Base-by-base conservation (phyloP, 2,797 vertebrate genomes). In the Vultur gryphus region DNA sequence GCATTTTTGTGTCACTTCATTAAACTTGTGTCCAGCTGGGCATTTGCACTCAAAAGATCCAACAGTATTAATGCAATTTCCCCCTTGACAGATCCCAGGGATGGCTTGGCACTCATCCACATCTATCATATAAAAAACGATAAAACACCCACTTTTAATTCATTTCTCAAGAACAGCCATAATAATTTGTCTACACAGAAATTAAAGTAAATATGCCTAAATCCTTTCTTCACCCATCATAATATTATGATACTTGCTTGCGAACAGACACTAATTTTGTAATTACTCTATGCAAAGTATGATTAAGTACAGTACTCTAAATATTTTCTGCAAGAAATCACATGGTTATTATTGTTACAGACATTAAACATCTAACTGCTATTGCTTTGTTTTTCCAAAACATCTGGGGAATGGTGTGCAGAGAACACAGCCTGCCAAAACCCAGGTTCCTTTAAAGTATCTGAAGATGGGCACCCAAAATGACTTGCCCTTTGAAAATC, bases 21-120 rank as follows among this genome's bases (percentile, higher is more conserved):
- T 99, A 99, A 99, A 99, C 97, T 98, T 99, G 98, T 99, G 99
- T 98, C 99, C 99, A 98, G 99, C 99, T 76, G 99, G 99, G 97
- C 99, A 99, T 98, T 99, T 99, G 98, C 99, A 99, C 98, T 99
- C 99, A 96, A 99, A 99, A 97, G 99, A 99, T 97, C 99, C 99
- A 93, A 99, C 99, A 59, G 99, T 99, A 98, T 99, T 99, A 98
- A 99, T 99, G 96, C 99, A 99, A 98, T 99, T 99, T 98, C 99
- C 99, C 95, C 99, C 99, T 96, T 99, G 99, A 98, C 99, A 99
- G 98, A 99, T 98, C 90, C 99, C 99, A 96, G 99, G 99, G 98
- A 99, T 99, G 97, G 99, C 99, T 98, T 99, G 99, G 98, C 99
- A 99, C 98, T 99, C 99, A 59, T 99, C 99, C 98, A 99, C 99